Conservation (phyloP, 2,888 invertebrate species). For the Pandemis heparana region DNA sequence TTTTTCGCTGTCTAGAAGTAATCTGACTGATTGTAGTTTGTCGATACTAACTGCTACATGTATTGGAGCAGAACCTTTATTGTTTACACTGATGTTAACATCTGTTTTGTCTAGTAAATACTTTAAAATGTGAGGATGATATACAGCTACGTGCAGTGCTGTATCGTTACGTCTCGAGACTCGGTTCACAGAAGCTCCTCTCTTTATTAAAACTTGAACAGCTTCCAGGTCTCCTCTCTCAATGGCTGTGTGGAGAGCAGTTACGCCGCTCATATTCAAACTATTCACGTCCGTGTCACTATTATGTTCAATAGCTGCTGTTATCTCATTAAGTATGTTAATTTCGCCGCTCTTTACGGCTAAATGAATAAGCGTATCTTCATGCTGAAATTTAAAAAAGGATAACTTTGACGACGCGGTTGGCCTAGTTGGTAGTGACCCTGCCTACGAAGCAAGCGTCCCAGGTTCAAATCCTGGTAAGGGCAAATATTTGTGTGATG, state of each 20-base stretch:
- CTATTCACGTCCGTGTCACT: background rate
- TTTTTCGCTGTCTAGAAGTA: background rate
- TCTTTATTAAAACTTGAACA: background rate
- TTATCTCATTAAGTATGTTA: background rate
- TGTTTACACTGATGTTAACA: background rate
- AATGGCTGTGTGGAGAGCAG: conserved; percentile 2
- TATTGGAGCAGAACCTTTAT: background rate
- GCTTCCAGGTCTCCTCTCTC: background rate
- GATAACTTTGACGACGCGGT: too few relatives aligned
- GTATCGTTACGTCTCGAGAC: background rate
- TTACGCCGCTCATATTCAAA: background rate
- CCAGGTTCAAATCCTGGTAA: too few relatives aligned
- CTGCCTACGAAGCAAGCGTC: too few relatives aligned
- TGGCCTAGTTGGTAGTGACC: too few relatives aligned
- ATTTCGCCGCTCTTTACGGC: background rate
- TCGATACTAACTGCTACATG: background rate
- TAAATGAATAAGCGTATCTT: background rate
- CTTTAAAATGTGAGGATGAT: background rate
- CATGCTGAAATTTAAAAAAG: background rate
- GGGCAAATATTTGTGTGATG: too few relatives aligned
- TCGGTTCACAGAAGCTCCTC: background rate
- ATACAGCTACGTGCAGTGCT: conserved; percentile 3
- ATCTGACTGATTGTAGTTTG: background rate
- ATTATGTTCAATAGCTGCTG: background rate
- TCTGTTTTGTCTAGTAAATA: background rate